Percentiles rank a stretch among this genome's conserved stretches.
Evolutionary conservation across 2,797 vertebrate genomes (phyloP).

Genomic region (Arremon brunneinucha): DNA sequence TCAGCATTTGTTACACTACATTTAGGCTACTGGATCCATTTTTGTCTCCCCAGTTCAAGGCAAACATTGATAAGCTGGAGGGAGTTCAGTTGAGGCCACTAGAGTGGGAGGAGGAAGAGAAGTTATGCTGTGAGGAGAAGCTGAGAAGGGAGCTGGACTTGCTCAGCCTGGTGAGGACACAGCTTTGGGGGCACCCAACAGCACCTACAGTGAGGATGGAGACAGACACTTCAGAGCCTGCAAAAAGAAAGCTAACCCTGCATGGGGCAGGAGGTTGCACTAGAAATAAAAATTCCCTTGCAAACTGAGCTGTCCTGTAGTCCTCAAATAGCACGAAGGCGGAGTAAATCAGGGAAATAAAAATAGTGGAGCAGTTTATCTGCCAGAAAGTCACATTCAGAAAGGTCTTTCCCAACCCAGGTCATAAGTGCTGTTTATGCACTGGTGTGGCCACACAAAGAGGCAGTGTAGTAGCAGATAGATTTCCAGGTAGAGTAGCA

Average conservation of each 20-base stretch:
- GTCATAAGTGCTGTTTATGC: neutral
- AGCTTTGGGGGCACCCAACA: neutral
- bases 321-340: neutral
- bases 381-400: neutral
- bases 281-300: neutral
- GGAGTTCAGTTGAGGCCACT: neutral
- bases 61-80: neutral
- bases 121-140: neutral
- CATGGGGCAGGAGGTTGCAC: neutral
- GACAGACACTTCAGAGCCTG: neutral
- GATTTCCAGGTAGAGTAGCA: neutral
- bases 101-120: neutral
- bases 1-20: neutral
- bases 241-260: neutral
- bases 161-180: neutral
- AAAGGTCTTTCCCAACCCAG: neutral
- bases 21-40: neutral
- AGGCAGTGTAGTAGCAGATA: neutral
- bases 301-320: neutral
- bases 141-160: neutral
- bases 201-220: neutral
- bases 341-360: neutral
- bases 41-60: neutral
- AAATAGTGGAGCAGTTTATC: neutral
- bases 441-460: neutral